Conservation (phyloP, 1,140 invertebrate genomes). For the Brachionus koreanus region DNA sequence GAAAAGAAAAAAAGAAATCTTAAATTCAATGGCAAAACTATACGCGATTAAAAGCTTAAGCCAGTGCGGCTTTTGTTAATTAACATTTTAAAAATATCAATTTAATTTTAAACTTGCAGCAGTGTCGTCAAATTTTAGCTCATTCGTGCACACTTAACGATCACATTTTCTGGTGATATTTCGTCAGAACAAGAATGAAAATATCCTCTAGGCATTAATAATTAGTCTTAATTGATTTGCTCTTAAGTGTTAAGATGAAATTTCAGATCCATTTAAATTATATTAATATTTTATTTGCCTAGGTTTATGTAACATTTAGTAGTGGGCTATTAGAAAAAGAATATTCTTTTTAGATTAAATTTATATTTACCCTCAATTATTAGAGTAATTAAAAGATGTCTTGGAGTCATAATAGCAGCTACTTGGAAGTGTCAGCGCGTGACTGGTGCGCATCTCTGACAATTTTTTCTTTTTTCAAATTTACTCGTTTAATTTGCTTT, state of each 20-base stretch:
- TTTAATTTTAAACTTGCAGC: background rate
- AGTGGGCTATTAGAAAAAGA: background rate
- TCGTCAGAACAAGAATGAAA: background rate
- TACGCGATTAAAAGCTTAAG: background rate
- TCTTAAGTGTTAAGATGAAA: background rate
- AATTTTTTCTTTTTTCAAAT: too few species aligned
- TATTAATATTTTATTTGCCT: background rate
- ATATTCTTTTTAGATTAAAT: too few species aligned
- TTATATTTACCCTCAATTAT: background rate
- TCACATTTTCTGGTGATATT: background rate
- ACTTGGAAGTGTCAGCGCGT: too few species aligned
- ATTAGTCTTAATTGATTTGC: constrained; percentile 3
- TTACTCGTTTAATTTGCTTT: too few species aligned
- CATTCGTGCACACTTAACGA: constrained; percentile 4
- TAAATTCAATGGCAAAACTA: constrained; percentile 1
- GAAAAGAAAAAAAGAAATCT: background rate
- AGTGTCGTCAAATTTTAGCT: background rate
- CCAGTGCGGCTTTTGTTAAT: background rate
- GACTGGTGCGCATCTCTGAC: too few species aligned
- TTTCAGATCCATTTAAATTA: background rate
- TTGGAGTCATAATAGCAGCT: too few species aligned
- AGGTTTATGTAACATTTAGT: background rate
- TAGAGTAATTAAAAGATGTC: background rate
- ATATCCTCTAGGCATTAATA: constrained; percentile 7
- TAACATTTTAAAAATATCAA: background rate